Evolutionary conservation across 2,888 invertebrate genomes (phyloP).

Genomic region (Chorisops tibialis): DNA sequence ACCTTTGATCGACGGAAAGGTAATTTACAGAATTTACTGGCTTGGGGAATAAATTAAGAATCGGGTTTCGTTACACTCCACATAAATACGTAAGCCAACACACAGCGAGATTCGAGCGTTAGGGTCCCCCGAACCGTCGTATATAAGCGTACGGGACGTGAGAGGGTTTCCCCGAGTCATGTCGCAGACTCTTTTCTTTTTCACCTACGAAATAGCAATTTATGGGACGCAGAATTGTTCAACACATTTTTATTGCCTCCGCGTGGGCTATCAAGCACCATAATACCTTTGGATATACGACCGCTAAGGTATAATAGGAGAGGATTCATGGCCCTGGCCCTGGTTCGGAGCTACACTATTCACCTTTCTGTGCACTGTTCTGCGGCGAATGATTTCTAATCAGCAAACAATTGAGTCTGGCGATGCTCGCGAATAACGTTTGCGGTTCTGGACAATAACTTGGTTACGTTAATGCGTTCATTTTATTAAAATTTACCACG

Average conservation of each 20-base stretch:
- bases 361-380: not conserved
- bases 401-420: constrained; percentile 8
- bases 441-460: too few species aligned
- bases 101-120: too few species aligned
- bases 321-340: constrained; percentile 5
- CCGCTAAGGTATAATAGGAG: constrained; percentile 17
- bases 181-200: constrained; percentile 6
- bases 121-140: too few species aligned
- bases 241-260: constrained; percentile 20
- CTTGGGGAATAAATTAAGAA: too few species aligned
- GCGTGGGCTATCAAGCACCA: constrained; percentile 18
- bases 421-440: not conserved
- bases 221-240: constrained; percentile 25
- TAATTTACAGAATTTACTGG: too few species aligned
- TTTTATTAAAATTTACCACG: too few species aligned
- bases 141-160: too few species aligned
- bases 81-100: too few species aligned
- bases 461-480: too few species aligned
- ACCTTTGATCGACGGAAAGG: too few species aligned
- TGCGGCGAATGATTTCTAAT: constrained; percentile 17
- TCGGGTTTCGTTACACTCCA: too few species aligned
- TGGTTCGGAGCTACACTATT: not conserved
- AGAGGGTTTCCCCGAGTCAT: too few species aligned
- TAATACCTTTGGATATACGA: constrained; percentile 12
- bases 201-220: constrained; percentile 16